Base-by-base conservation (phyloP, 2,888 invertebrate species). In the Ochropacha duplaris region DNA sequence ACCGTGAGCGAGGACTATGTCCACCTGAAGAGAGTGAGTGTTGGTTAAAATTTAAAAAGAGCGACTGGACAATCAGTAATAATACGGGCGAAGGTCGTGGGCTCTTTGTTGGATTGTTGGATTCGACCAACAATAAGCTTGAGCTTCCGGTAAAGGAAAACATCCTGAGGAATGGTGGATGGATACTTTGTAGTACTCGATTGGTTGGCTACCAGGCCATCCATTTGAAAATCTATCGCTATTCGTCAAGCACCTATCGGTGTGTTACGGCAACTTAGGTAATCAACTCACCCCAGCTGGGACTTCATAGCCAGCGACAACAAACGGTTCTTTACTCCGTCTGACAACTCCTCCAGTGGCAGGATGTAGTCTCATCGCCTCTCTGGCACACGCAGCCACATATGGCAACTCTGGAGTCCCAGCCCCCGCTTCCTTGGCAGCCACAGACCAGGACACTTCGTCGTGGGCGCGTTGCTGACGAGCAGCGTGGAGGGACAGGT, bases 1-100 rank as follows among this genome's bases (percentile, higher is more conserved):
- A 0, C 88, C 87, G 62, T 92, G 92, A 0, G 91, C 91, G 0
- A 92, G 76, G 19, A 92, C 90, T 76, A 92, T 89, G 69, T 92
- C 92, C 0, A 91, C 88, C 92, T 92, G 73, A 2, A 56, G 57
- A 50, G 26, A 4, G 11, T n/a, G 26, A n/a, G 44, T 9, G 2
- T 19, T 19, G 1, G 16, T 39, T 39, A 39, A 39, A 8, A 39
- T 8, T 8, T 39, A 16, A 36, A 14, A n/a, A n/a, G n/a, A n/a
- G n/a, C n/a, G n/a, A n/a, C n/a, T n/a, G n/a, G n/a, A n/a, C n/a
- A n/a, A n/a, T n/a, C n/a, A n/a, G n/a, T n/a, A n/a, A n/a, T n/a
- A n/a, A n/a, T n/a, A n/a, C n/a, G n/a, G n/a, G n/a, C n/a, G n/a
- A n/a, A n/a, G n/a, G n/a, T n/a, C n/a, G n/a, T n/a, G n/a, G n/a